These are phyloP conservation scores for Hetaerina americana DNA, from an alignment of 1,140 invertebrate genomes.

Conservation along the genomic window DNA sequence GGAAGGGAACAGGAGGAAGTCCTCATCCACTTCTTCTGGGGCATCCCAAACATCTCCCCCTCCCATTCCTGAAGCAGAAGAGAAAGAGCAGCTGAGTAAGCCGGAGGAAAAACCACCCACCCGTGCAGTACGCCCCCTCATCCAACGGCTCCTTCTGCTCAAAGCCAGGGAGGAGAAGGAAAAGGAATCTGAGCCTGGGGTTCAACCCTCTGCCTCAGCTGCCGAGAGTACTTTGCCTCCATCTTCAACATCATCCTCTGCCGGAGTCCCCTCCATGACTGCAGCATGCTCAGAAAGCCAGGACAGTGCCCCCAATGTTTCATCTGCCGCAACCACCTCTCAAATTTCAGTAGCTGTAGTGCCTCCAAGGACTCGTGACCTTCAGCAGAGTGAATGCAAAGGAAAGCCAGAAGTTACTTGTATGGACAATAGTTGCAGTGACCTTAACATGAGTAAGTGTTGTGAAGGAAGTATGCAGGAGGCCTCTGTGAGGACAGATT, in stretches of 20 bases:
- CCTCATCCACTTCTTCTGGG: not conserved
- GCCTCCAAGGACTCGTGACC: not conserved
- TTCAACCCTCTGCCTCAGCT: constrained; percentile 3
- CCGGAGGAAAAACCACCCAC: constrained; percentile 28
- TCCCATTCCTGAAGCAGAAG: not conserved
- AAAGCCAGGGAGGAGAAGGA: constrained; percentile 65
- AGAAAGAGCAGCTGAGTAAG: not conserved
- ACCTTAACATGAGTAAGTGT: not conserved
- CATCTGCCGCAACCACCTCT: not conserved
- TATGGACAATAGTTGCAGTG: not conserved
- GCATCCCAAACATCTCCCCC: constrained; percentile 11
- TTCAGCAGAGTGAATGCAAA: not conserved
- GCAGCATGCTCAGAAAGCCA: not conserved
- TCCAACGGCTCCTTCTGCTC: constrained; percentile 62
- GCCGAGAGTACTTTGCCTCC: not conserved
- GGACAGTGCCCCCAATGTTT: not conserved
- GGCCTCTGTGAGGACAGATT: not conserved
- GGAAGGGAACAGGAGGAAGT: not conserved
- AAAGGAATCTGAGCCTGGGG: constrained; percentile 8
- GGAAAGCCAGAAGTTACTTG: not conserved
- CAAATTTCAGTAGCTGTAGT: not conserved
- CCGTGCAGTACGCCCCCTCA: constrained; percentile 56
- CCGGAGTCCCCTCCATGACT: not conserved
- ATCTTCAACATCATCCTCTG: not conserved
- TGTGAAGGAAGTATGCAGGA: not conserved